Base-by-base conservation (phyloP, 2,888 invertebrate genomes). In the Parnassius orleans region DNA sequence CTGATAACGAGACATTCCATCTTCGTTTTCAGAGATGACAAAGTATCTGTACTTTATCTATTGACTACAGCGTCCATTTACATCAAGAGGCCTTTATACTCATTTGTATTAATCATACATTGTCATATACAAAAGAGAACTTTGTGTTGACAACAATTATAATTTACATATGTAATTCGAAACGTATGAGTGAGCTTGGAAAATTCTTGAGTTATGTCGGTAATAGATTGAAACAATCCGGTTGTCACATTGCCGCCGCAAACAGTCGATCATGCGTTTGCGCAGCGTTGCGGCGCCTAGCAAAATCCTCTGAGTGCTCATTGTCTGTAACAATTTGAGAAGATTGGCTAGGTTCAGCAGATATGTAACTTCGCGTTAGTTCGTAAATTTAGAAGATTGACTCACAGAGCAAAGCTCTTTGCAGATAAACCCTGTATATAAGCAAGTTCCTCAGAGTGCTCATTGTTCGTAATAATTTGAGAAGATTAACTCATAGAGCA, bases 191-290 rank as follows among this genome's bases (percentile, higher is more conserved):
- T 57, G 57, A 57, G 10, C 47, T 14, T 61, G 33, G 48, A 53
- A 66, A 66, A 52, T 61, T 43, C 53, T 57, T 60, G 57, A 65
- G 60, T 68, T 65, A 61, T 57, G 56, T 62, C 60, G 53, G 66
- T 62, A 60, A 65, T 47, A 52, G 50, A 69, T 69, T 71, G 69
- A 73, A 72, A 76, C 73, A 74, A 71, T 72, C 68, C 60, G 63
- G 60, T 74, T 70, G 59, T 86, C 72, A 81, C 83, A n/a, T 84
- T 74, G 81, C 87, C 84, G 84, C 79, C 69, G 76, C 73, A 84
- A 85, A 86, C 80, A 84, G 73, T 75, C 75, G 77, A 79, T 83
- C 73, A 78, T 78, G 67, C 77, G 85, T 80, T 73, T 87, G 80
- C 80, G 73, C 76, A 76, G 33, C 64, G 47, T 55, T 86, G 80